Evolutionary conservation across 2,113 vertebrate species (phyloP).

Genomic region (Apteryx owenii): DNA sequence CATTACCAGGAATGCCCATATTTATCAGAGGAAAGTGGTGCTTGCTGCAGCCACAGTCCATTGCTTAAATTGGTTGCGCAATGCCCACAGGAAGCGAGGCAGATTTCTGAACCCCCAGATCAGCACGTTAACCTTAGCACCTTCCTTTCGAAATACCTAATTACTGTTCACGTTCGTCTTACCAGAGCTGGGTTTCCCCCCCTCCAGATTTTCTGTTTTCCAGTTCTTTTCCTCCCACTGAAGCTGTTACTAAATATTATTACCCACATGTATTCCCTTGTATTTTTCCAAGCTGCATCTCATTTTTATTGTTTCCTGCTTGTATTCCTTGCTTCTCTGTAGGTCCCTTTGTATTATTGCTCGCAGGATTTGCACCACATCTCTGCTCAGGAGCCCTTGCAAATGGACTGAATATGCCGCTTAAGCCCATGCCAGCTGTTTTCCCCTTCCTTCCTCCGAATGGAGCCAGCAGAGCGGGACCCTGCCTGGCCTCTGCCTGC

Average conservation of each 20-base stretch:
- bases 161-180: neutral
- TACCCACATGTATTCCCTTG: neutral
- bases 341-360: conserved; percentile 32
- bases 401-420: neutral
- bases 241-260: conserved; percentile 15
- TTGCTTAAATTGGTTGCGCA: neutral
- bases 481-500: no score
- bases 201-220: neutral
- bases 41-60: neutral
- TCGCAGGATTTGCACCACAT: neutral
- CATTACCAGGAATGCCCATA: fast-evolving
- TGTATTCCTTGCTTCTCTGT: conserved; percentile 35
- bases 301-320: conserved; percentile 57
- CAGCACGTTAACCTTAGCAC: neutral
- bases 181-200: neutral
- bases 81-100: fast-evolving
- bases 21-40: neutral
- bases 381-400: neutral
- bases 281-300: conserved; percentile 52
- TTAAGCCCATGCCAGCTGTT: neutral
- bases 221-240: neutral
- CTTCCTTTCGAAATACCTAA: neutral
- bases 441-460: neutral
- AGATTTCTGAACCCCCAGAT: neutral
- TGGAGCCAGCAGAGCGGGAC: neutral